These are phyloP conservation scores for Parasteatoda lunata DNA, from an alignment of 2,888 invertebrate species.

Conservation along the genomic window DNA sequence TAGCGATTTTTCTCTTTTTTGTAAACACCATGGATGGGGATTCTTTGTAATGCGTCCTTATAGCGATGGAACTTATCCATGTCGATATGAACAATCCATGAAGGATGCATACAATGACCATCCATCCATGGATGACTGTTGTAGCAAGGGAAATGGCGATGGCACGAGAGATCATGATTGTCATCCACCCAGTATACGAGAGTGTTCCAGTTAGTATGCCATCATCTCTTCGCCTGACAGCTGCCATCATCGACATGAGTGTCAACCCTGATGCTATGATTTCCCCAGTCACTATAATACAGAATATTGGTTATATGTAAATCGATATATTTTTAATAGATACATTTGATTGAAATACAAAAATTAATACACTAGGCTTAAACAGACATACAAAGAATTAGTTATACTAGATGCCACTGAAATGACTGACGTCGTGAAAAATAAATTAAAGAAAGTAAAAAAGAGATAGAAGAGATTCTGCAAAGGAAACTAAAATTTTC, in stretches of 20 bases:
- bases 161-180: slow-evolving; percentile 69
- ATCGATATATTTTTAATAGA: too few species aligned
- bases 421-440: too few species aligned
- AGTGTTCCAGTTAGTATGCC: slow-evolving; percentile 69
- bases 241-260: slow-evolving; percentile 70
- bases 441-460: too few species aligned
- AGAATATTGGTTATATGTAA: too few species aligned
- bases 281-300: slow-evolving; percentile 67
- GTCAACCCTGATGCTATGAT: slow-evolving; percentile 69
- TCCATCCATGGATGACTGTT: slow-evolving; percentile 66
- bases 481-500: too few species aligned
- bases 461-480: too few species aligned
- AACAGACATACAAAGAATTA: too few species aligned
- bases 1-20: slow-evolving; percentile 20
- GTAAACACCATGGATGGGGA: slow-evolving; percentile 19
- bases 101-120: slow-evolving; percentile 58
- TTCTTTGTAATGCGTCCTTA: slow-evolving; percentile 52
- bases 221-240: slow-evolving; percentile 70
- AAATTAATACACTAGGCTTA: too few species aligned
- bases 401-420: too few species aligned
- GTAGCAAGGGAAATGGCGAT: slow-evolving; percentile 69
- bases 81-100: slow-evolving; percentile 67
- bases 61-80: slow-evolving; percentile 69
- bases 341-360: too few species aligned
- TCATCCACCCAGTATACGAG: slow-evolving; percentile 68